phyloP scores from a whole-genome alignment of 2,113 vertebrate genomes.

The Sinocyclocheilus anshuiensis region DNA sequence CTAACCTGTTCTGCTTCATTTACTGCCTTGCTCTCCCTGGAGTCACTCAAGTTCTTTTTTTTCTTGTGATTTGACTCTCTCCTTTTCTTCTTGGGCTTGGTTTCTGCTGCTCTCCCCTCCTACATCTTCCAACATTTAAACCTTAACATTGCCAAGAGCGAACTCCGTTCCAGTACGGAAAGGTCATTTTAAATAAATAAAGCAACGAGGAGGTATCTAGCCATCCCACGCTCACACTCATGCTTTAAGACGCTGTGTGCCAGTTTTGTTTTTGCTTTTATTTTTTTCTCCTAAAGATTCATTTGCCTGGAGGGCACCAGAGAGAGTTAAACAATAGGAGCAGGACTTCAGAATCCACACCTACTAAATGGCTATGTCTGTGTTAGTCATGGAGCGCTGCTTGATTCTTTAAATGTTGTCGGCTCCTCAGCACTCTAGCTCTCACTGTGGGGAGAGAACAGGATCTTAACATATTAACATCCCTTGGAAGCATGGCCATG shows the following conservation, averaged over 20 bases:
- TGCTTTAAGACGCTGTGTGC: conserved; percentile 64
- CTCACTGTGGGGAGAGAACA: conserved; percentile 12
- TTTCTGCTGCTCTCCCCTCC: conserved; percentile 56
- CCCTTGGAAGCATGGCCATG: conserved; percentile 27
- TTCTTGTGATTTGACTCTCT: conserved; percentile 21
- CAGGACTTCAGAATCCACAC: conserved; percentile 70
- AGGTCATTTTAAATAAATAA: conserved; percentile 79
- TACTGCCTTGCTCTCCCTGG: conserved; percentile 66
- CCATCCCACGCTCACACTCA: conserved; percentile 66
- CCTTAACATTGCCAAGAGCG: conserved; percentile 70
- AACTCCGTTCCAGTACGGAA: conserved; percentile 64
- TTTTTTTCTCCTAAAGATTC: conserved; percentile 61
- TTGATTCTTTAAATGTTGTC: conserved; percentile 48
- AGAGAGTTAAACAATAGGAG: conserved; percentile 65
- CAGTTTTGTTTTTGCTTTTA: conserved; percentile 6
- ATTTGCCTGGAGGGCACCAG: conserved; percentile 66
- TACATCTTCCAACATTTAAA: conserved; percentile 72
- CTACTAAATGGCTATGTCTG: conserved; percentile 68
- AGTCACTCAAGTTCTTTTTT: conserved; percentile 59
- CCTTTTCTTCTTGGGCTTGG: not conserved
- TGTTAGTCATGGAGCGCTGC: conserved; percentile 63
- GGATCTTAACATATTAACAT: conserved; percentile 27
- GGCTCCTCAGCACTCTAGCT: conserved; percentile 29
- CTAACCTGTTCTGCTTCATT: conserved; percentile 75
- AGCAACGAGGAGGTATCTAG: conserved; percentile 68